Evolutionary conservation across 1,140 invertebrate species (phyloP), one percentile per base, ranked within the genome.

Genomic region (Conopomorpha cramerella): DNA sequence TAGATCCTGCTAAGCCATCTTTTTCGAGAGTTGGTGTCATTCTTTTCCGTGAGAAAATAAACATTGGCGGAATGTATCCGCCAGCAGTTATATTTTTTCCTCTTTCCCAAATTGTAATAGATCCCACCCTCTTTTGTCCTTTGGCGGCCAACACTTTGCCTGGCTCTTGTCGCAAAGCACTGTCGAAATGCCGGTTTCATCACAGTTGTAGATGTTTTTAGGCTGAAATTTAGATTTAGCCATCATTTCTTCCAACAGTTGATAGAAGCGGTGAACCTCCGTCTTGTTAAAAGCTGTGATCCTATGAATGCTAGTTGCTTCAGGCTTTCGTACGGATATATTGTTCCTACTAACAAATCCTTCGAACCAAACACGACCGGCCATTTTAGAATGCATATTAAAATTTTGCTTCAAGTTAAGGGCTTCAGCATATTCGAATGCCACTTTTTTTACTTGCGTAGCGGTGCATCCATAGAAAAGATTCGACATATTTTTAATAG

Each of bases 1-100:
- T 18, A 6, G 43, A 41, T 1, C 45, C 45, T 48, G 43, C 25
- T 45, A 47, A 47, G 49, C 52, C 60, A 41, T 55, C 59, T 18
- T 46, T 60, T 40, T 51, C 40, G 34, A 71, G 47, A 12, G 36
- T 26, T 8, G 47, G 45, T 41, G 41, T 55, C 43, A 52, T 36
- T 23, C 46, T 51, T 38, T 54, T 44, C 28, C 59, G 25, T 31
- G 51, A 49, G 40, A 52, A 72, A 29, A 71, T 72, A 55, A 78
- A 61, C 54, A 71, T 55, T 0, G 68, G 70, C 32, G 68, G 58
- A 27, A 72, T 48, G 42, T 36, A 71, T 2, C 38, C 39, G 0
- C 57, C 59, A 28, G 43, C 40, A 10, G 51, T 58, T 7, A 54
- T 55, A 25, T 52, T 55, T 35, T 60, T 65, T 31, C 55, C 55